phyloP scores from a whole-genome alignment of 2,888 invertebrate species.

The Oscheius sp. region DNA sequence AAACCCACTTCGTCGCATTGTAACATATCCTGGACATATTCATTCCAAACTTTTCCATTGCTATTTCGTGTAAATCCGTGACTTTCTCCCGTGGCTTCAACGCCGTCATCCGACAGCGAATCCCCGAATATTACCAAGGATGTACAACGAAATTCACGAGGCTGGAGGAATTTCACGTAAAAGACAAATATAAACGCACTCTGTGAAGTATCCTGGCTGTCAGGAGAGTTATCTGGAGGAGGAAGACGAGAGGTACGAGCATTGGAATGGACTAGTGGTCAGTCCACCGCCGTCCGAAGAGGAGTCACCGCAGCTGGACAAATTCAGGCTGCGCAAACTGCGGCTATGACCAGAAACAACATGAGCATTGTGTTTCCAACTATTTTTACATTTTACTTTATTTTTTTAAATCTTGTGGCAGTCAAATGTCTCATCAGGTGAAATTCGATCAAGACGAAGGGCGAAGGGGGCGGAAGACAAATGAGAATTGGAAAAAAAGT shows the following conservation, averaged over 20 bases:
- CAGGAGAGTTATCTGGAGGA: not conserved
- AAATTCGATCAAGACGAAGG: not conserved
- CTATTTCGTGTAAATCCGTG: conserved; percentile 58
- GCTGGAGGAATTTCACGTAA: conserved; percentile 45
- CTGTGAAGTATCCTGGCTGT: conserved; percentile 15
- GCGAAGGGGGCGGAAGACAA: too few species aligned
- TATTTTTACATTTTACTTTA: conserved; percentile 20
- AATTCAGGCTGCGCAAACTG: conserved; percentile 29
- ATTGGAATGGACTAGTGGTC: conserved; percentile 24
- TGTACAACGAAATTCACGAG: conserved; percentile 62
- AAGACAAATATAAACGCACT: not conserved
- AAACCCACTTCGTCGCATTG: conserved; percentile 56
- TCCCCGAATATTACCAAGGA: conserved; percentile 64
- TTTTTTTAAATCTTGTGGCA: not conserved
- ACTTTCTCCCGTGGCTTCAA: conserved; percentile 58
- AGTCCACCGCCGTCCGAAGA: not conserved
- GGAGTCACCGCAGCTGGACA: conserved; percentile 20
- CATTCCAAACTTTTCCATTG: conserved; percentile 67
- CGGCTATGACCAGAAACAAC: conserved; percentile 26
- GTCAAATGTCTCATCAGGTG: not conserved
- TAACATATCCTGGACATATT: conserved; percentile 61
- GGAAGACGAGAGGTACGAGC: conserved; percentile 13
- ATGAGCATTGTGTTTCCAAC: conserved; percentile 15
- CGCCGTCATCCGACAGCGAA: conserved; percentile 65
- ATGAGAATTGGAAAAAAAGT: too few species aligned